phyloP scores from a whole-genome alignment of 2,797 vertebrate species.

The Notamacropus eugenii region DNA sequence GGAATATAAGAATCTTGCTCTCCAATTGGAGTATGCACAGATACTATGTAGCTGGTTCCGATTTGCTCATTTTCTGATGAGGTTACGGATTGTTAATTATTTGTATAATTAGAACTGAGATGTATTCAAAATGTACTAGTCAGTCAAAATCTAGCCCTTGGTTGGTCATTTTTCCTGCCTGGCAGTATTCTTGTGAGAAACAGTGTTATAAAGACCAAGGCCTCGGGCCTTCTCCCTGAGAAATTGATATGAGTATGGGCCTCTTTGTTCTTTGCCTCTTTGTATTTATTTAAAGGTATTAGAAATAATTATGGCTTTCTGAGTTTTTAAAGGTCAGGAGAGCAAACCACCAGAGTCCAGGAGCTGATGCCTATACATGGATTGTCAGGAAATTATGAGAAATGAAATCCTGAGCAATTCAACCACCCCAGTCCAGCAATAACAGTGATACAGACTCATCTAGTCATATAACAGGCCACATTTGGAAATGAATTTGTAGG shows the following conservation, averaged over 20 bases:
- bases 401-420: not conserved
- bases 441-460: not conserved
- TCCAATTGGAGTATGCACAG: not conserved
- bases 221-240: not conserved
- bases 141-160: not conserved
- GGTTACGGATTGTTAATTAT: not conserved
- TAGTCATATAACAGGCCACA: not conserved
- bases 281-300: not conserved
- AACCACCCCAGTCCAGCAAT: not conserved
- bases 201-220: no score
- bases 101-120: not conserved
- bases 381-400: not conserved
- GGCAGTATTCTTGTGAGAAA: not conserved
- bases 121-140: not conserved
- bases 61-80: not conserved
- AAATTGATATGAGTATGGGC: not conserved
- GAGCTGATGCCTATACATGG: not conserved
- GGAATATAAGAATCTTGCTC: not conserved
- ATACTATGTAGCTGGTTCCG: not conserved
- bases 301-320: not conserved
- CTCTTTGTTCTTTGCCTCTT: not conserved
- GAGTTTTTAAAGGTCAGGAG: not conserved
- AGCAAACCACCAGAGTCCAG: not conserved
- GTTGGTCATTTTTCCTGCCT: not conserved
- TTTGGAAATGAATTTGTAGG: not conserved